A percentile compares a stretch with the other conserved stretches of the same genome.
These are phyloP conservation scores for Peromyscus californicus DNA, from an alignment of 2,113 vertebrate species.

Conservation along the genomic window DNA sequence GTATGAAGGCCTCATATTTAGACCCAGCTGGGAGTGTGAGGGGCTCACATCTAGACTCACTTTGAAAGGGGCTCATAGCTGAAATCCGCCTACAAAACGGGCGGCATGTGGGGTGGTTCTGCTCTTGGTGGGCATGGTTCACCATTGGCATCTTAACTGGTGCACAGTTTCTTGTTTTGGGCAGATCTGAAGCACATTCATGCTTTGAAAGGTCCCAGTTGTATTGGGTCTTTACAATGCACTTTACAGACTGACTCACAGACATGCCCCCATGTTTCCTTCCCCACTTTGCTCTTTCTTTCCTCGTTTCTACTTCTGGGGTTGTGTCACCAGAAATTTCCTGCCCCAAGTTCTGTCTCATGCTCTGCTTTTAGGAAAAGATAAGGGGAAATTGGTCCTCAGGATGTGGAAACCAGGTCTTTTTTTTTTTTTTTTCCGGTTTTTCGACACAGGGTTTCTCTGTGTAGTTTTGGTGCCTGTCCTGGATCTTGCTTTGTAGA, in stretches of 20 bases:
- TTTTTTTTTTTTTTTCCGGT: no score
- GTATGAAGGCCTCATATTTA: neutral
- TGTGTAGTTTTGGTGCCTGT: no score
- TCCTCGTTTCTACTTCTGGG: neutral
- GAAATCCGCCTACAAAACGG: neutral
- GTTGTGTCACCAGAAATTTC: neutral
- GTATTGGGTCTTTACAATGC: fast-evolving
- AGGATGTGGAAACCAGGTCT: neutral
- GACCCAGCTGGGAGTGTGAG: neutral
- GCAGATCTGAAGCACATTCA: fast-evolving
- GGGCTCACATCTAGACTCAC: neutral
- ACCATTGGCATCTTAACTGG: neutral
- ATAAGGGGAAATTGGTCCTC: neutral
- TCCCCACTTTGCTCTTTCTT: neutral
- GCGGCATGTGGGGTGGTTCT: neutral
- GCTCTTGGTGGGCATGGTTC: fast-evolving
- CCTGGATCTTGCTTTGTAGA: no score
- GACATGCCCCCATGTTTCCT: fast-evolving
- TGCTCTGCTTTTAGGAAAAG: neutral
- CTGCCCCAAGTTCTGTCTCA: neutral
- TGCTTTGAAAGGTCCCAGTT: neutral
- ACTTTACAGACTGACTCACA: fast-evolving
- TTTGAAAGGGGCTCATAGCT: neutral
- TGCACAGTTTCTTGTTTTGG: no score
- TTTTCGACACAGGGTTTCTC: no score